Conservation (phyloP, 1,140 invertebrate species). For the Pollicipes pollicipes region DNA sequence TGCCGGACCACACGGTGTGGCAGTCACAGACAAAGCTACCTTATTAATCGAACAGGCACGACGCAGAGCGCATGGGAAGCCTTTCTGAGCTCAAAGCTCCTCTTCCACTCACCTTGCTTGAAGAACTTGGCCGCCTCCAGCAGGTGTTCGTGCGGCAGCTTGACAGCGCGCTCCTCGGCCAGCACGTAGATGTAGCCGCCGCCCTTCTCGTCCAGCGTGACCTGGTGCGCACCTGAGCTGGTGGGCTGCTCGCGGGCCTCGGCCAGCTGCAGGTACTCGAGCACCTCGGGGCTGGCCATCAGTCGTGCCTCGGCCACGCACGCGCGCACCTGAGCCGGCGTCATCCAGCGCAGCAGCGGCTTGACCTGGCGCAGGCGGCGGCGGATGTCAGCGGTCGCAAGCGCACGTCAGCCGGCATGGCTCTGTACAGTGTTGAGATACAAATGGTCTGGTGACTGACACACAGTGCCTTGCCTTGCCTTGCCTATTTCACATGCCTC, state of each 20-base stretch:
- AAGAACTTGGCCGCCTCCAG: background rate
- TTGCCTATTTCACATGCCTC: no score
- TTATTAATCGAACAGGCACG: no score
- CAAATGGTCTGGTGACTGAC: no score
- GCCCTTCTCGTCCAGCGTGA: background rate
- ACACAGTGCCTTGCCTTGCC: no score
- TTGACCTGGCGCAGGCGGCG: background rate
- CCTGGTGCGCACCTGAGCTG: background rate
- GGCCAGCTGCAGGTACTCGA: background rate
- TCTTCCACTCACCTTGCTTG: background rate
- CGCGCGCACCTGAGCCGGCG: background rate
- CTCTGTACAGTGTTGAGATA: no score
- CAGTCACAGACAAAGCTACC: no score
- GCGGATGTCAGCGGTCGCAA: no score
- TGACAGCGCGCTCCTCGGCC: background rate
- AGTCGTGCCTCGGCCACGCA: background rate
- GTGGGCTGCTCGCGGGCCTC: background rate
- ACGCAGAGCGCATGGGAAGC: no score
- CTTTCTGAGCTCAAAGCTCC: no score
- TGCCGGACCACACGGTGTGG: no score
- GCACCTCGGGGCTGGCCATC: background rate
- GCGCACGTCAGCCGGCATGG: no score
- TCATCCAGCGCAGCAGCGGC: background rate
- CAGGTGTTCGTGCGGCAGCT: background rate
- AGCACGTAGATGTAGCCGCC: background rate